Conservation (phyloP, 2,113 vertebrate species). For the Hemibagrus wyckioides region DNA sequence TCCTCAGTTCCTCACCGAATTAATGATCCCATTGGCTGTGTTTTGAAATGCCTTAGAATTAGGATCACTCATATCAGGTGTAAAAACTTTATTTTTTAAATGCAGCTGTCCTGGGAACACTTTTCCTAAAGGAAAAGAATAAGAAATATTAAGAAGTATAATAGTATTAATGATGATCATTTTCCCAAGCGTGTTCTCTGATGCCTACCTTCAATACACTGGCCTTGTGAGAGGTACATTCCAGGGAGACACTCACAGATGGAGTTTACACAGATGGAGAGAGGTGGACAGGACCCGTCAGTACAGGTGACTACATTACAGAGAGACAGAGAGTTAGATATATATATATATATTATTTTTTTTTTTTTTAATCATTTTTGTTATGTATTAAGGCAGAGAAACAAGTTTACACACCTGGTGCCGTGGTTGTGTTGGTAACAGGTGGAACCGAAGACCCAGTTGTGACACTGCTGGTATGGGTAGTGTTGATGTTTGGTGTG, state of each 20-base stretch:
- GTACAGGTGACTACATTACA: constrained; percentile 64
- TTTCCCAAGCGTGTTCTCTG: background rate
- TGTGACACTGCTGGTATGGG: constrained; percentile 40
- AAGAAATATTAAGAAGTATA: background rate
- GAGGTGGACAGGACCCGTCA: constrained; percentile 55
- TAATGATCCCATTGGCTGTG: constrained; percentile 48
- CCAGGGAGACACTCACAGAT: constrained; percentile 71
- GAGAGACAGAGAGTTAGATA: background rate
- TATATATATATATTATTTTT: background rate
- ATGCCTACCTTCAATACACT: constrained; percentile 64
- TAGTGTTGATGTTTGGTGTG: background rate
- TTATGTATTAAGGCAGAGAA: background rate
- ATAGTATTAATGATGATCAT: background rate
- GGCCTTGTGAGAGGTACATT: constrained; percentile 47
- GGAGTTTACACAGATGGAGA: constrained; percentile 61
- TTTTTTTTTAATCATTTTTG: background rate
- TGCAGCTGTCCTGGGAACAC: constrained; percentile 70
- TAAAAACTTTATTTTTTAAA: constrained; percentile 47
- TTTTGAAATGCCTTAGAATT: constrained; percentile 56
- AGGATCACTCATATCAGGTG: constrained; percentile 61
- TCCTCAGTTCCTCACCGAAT: constrained; percentile 56
- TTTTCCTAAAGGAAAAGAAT: constrained; percentile 60
- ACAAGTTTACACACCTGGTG: constrained; percentile 41
- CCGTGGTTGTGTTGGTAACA: constrained; percentile 43
- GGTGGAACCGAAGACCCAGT: background rate